Conservation (phyloP, 92 coral and sea anemone genomes). For the Nematostella vectensis region DNA sequence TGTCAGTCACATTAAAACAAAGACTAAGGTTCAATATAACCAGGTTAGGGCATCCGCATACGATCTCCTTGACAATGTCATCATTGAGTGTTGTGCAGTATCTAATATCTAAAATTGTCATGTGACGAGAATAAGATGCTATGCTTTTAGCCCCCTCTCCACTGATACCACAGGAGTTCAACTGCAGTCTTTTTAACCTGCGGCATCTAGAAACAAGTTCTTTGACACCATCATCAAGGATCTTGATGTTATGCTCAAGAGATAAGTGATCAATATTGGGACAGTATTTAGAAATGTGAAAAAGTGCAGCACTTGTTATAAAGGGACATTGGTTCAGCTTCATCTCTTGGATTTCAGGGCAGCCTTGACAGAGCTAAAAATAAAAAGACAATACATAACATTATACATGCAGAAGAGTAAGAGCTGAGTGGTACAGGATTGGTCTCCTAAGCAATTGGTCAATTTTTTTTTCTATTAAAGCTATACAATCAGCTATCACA, state of each 20-base stretch:
- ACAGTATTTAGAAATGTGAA: constrained; percentile 60
- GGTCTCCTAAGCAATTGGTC: no score
- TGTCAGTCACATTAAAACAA: constrained; percentile 78
- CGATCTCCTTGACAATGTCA: constrained; percentile 49
- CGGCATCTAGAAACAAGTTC: constrained; percentile 67
- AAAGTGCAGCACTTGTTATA: constrained; percentile 55
- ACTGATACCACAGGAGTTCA: constrained; percentile 79
- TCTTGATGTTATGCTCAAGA: constrained; percentile 42
- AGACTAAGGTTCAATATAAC: constrained; percentile 70
- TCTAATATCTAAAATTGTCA: constrained; percentile 66
- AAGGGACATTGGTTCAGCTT: constrained; percentile 75
- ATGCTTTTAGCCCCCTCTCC: constrained; percentile 36
- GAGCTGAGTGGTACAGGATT: no score
- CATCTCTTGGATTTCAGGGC: constrained; percentile 59
- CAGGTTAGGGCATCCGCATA: constrained; percentile 39
- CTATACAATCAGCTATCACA: no score
- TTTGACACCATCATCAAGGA: constrained; percentile 62
- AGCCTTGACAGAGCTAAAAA: constrained; percentile 72
- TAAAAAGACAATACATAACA: constrained; percentile 3
- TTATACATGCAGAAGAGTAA: background rate
- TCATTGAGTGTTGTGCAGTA: constrained; percentile 52
- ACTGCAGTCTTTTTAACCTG: constrained; percentile 45
- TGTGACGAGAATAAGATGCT: constrained; percentile 35
- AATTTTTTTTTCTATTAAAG: no score
- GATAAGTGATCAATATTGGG: constrained; percentile 44